phyloP scores from a whole-genome alignment of 2,888 invertebrate genomes.

The Eupithecia insigniata region DNA sequence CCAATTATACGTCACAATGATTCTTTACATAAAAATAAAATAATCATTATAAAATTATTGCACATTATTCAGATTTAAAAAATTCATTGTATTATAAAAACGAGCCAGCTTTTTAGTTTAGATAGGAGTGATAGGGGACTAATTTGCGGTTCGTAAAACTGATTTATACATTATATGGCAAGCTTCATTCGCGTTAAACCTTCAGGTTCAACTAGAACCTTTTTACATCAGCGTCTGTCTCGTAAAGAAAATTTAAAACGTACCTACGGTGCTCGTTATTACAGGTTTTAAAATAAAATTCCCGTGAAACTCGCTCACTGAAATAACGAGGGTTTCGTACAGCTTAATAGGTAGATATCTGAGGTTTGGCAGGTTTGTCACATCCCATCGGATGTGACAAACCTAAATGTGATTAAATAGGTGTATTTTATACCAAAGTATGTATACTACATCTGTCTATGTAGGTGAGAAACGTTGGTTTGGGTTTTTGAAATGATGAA shows the following conservation, averaged over 20 bases:
- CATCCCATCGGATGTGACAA: background rate
- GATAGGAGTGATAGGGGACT: background rate
- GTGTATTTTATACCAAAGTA: background rate
- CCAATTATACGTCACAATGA: no score
- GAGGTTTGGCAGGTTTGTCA: no score
- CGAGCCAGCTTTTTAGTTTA: no score
- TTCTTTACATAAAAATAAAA: no score
- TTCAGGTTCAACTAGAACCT: no score
- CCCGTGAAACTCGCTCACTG: background rate
- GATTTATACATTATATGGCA: background rate
- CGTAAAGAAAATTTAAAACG: background rate
- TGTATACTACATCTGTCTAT: background rate
- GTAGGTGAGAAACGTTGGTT: background rate
- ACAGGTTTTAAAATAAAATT: background rate
- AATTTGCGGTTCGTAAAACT: background rate
- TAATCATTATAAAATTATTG: no score
- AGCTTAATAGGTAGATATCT: background rate
- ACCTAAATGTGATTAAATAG: background rate
- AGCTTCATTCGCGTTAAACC: background rate
- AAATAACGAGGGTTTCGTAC: conserved; percentile 3
- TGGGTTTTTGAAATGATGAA: background rate
- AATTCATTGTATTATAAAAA: no score
- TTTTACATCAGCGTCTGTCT: background rate
- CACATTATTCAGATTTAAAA: no score
- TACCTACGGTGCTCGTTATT: background rate